Evolutionary conservation across 2,113 vertebrate genomes (phyloP), one percentile per base, ranked within the genome.

Genomic region (Columba janthina): DNA sequence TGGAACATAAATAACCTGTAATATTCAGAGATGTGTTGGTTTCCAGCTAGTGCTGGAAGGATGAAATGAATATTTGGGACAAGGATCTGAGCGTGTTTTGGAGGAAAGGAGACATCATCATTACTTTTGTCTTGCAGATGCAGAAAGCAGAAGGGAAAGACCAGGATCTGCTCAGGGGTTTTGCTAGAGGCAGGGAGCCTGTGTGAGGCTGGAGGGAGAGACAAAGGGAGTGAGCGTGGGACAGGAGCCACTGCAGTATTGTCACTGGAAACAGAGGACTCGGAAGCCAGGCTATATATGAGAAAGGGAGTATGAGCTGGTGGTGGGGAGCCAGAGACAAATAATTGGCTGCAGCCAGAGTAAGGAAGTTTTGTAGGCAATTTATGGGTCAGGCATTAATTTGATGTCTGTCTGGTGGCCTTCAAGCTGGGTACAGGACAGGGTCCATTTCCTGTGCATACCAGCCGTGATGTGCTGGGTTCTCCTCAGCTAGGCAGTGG

Each of bases 141-240:
- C n/a, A 60, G 48, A 67, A 13, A 69, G 15, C 6, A 18, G 40
- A 61, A 14, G 18, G 3, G 6, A 40, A 93, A 74, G 65, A 44
- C 4, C 5, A 44, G 40, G 10, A 54, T 53, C 24, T 48, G 29
- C 64, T 38, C 10, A 21, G 20, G 36, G 15, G 10, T 14, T 76
- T 20, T 80, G 29, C 44, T 10, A 46, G 84, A 64, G n/a, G 4
- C 44, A 36, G 12, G 40, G 24, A 81, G 8, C 17, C 22, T 48
- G 10, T 9, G 42, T 53, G 26, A 57, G 14, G 13, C 8, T 70
- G n/a, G 65, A 87, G 66, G 1, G 4, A 70, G 20, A 70, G 10
- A 11, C 32, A 66, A 70, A 65, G 8, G 5, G 17, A 40, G 3
- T 10, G 26, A 77, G 2, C 0, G 0, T 54, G 61, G 36, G 21